Percentiles rank a stretch among this genome's conserved stretches.
phyloP scores from a whole-genome alignment of 2,888 invertebrate genomes.

The Apoderus coryli region DNA sequence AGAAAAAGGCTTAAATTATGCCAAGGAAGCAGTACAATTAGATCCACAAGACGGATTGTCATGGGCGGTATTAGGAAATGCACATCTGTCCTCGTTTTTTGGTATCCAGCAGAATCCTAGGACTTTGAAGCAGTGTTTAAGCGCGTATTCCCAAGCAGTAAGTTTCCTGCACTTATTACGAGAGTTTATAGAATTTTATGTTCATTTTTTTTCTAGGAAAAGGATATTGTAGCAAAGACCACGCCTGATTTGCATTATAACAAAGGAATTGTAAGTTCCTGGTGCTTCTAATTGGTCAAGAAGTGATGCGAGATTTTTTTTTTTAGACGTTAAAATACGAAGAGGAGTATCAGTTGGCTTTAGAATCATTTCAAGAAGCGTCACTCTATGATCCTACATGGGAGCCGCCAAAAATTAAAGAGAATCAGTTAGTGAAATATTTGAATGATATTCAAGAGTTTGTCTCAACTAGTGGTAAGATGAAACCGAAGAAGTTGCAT shows the following conservation, averaged over 20 bases:
- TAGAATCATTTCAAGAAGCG: conserved; percentile 54
- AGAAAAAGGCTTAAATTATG: conserved; percentile 57
- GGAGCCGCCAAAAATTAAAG: conserved; percentile 49
- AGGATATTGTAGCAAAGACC: conserved; percentile 52
- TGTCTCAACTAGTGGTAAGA: conserved; percentile 50
- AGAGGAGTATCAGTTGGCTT: conserved; percentile 56
- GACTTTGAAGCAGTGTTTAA: conserved; percentile 55
- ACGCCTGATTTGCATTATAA: conserved; percentile 75
- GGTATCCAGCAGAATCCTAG: conserved; percentile 55
- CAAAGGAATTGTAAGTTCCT: conserved; percentile 65
- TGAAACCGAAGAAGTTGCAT: conserved; percentile 56
- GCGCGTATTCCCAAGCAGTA: conserved; percentile 70
- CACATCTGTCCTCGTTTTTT: conserved; percentile 70
- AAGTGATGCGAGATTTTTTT: conserved; percentile 7
- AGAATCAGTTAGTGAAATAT: conserved; percentile 47
- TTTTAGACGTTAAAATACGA: conserved; percentile 62
- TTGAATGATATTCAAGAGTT: conserved; percentile 48
- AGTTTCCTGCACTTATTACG: conserved; percentile 23
- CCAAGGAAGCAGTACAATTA: conserved; percentile 67
- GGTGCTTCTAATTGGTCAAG: too few relatives aligned
- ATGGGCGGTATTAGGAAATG: conserved; percentile 75
- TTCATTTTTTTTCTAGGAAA: conserved; percentile 37
- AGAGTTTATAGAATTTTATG: not conserved
- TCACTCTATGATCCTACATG: conserved; percentile 61
- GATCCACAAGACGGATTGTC: conserved; percentile 68